These are phyloP conservation scores for Limnephilus auricula DNA, from an alignment of 2,888 invertebrate species.

Conservation along the genomic window DNA sequence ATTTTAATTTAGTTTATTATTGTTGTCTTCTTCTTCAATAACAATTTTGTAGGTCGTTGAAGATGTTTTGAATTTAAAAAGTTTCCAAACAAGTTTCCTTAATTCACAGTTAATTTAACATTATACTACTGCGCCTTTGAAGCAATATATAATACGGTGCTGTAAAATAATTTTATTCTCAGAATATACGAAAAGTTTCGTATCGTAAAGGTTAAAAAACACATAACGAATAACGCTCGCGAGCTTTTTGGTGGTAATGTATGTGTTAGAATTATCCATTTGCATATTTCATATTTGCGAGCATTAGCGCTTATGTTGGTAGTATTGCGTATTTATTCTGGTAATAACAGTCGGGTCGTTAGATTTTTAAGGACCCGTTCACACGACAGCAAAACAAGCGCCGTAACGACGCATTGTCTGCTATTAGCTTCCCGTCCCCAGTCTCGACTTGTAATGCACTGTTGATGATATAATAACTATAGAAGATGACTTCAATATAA, in stretches of 20 bases:
- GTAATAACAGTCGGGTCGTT: constrained; percentile 33
- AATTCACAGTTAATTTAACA: neutral
- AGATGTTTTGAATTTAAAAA: no score
- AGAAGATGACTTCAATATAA: neutral
- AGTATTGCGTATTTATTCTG: neutral
- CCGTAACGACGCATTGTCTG: constrained; percentile 39
- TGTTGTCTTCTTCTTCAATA: no score
- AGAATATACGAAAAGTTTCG: neutral
- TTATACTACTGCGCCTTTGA: neutral
- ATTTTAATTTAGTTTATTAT: no score
- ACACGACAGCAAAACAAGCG: constrained; percentile 26
- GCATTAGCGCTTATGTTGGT: neutral
- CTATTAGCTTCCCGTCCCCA: constrained; percentile 24
- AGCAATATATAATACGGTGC: neutral
- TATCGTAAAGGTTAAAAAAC: neutral
- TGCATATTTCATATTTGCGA: neutral
- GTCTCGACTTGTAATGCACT: neutral
- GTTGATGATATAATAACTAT: neutral
- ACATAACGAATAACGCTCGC: neutral
- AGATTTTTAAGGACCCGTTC: constrained; percentile 33
- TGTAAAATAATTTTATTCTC: neutral
- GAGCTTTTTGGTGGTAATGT: neutral
- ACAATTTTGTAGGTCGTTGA: no score
- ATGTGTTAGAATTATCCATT: neutral
- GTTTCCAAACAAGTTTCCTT: neutral